These are phyloP conservation scores for Thamnophis sirtalis DNA, from an alignment of 2,113 vertebrate genomes.

Conservation along the genomic window DNA sequence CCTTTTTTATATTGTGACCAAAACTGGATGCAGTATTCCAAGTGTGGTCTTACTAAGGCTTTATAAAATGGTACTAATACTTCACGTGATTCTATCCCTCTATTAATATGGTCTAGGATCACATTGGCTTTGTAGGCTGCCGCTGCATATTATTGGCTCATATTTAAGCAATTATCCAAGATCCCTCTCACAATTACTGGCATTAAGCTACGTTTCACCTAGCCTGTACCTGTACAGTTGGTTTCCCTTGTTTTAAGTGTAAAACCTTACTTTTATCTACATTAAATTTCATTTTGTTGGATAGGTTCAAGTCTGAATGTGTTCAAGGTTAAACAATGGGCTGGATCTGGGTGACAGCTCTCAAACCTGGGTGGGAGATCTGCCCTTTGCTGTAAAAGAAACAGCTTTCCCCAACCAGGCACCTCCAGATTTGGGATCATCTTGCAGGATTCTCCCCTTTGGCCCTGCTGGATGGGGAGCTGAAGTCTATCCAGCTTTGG, in stretches of 20 bases:
- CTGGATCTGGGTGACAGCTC: not conserved
- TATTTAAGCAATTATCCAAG: not conserved
- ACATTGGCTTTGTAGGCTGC: not conserved
- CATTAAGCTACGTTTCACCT: not conserved
- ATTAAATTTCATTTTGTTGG: not conserved
- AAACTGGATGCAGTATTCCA: not conserved
- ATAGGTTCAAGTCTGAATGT: not conserved
- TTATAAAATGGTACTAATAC: not conserved
- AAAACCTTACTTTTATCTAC: not conserved
- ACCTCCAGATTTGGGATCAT: not conserved
- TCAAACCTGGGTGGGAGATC: not conserved
- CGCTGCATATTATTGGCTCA: not conserved
- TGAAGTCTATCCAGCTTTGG: not conserved
- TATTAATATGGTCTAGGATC: not conserved
- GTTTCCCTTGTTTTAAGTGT: not conserved
- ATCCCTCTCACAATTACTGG: not conserved
- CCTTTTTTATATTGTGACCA: not conserved
- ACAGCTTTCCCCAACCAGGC: not conserved
- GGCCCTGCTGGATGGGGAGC: not conserved
- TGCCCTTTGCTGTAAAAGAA: not conserved
- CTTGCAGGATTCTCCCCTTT: not conserved
- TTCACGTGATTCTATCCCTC: not conserved
- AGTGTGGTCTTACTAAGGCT: not conserved
- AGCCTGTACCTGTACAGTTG: no score
- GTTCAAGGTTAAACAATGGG: not conserved